Percentiles rank a stretch among this genome's conserved stretches.
Evolutionary conservation across 2,113 vertebrate species (phyloP).

Genomic region (Morone chrysops): DNA sequence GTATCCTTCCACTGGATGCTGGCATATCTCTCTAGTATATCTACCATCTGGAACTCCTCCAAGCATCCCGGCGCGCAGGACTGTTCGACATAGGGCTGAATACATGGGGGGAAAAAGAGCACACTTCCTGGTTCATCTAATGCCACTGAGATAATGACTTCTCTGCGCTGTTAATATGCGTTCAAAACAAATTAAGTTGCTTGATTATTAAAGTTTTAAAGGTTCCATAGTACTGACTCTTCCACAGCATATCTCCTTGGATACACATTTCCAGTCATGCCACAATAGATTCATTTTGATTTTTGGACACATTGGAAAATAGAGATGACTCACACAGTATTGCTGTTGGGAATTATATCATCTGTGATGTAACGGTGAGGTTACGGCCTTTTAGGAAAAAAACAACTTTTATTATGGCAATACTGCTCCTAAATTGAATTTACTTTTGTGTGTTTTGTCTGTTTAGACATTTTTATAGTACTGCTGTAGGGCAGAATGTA

Average conservation of each 20-base stretch:
- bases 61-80: slow-evolving; percentile 2
- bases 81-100: neutral
- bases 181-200: neutral
- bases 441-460: neutral
- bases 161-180: slow-evolving; percentile 8
- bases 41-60: slow-evolving; percentile 19
- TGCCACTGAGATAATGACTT: slow-evolving; percentile 1
- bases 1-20: slow-evolving; percentile 9
- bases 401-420: neutral
- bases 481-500: neutral
- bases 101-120: neutral
- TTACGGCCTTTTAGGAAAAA: neutral
- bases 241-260: no score
- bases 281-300: neutral
- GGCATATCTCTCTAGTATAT: neutral
- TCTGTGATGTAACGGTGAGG: neutral
- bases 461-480: neutral
- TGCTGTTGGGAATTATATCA: neutral
- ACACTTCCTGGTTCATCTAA: neutral
- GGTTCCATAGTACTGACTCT: neutral
- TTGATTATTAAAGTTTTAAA: slow-evolving; percentile 10
- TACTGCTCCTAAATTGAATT: neutral
- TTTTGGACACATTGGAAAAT: neutral
- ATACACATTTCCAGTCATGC: neutral
- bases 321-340: neutral